A percentile compares a stretch with the other conserved stretches of the same genome.
Conservation (phyloP, 2,797 vertebrate genomes). For the Scleropages formosus region DNA sequence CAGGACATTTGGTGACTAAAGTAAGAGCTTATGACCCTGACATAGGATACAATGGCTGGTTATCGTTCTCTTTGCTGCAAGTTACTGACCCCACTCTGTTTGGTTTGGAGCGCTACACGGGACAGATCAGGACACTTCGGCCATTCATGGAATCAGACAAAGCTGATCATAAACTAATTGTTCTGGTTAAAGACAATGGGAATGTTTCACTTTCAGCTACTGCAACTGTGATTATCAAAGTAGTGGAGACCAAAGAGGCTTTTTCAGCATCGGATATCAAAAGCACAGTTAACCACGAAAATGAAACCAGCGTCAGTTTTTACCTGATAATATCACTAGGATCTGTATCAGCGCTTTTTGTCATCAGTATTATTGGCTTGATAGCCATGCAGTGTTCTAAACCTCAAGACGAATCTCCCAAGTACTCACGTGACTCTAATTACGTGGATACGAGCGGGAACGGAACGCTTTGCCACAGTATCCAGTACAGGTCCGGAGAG, state of each 20-base stretch:
- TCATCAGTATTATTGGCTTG: slow-evolving; percentile 40
- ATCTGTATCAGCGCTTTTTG: slow-evolving; percentile 43
- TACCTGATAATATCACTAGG: slow-evolving; percentile 50
- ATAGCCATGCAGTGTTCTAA: slow-evolving; percentile 39
- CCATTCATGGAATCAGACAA: slow-evolving; percentile 43
- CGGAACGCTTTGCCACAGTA: slow-evolving; percentile 52
- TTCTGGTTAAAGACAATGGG: slow-evolving; percentile 41
- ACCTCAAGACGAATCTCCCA: slow-evolving; percentile 24
- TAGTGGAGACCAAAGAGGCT: slow-evolving; percentile 33
- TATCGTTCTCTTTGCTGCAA: too few species aligned
- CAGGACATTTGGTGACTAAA: too few species aligned
- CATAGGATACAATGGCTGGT: too few species aligned
- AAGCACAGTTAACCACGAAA: slow-evolving; percentile 15
- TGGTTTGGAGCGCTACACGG: too few species aligned
- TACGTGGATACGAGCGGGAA: slow-evolving; percentile 39
- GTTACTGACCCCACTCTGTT: too few species aligned
- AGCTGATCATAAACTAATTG: slow-evolving; percentile 35
- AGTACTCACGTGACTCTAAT: slow-evolving; percentile 48
- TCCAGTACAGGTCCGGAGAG: slow-evolving; percentile 52
- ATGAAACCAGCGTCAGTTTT: slow-evolving; percentile 33
- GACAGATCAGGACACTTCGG: slow-evolving; percentile 45
- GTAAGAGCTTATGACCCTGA: too few species aligned
- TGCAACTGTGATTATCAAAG: slow-evolving; percentile 39
- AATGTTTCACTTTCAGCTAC: slow-evolving; percentile 39
- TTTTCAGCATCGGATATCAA: slow-evolving; percentile 33